Evolutionary conservation across 2,113 vertebrate genomes (phyloP), one percentile per base, ranked within the genome.

Genomic region (Serilophus lunatus): DNA sequence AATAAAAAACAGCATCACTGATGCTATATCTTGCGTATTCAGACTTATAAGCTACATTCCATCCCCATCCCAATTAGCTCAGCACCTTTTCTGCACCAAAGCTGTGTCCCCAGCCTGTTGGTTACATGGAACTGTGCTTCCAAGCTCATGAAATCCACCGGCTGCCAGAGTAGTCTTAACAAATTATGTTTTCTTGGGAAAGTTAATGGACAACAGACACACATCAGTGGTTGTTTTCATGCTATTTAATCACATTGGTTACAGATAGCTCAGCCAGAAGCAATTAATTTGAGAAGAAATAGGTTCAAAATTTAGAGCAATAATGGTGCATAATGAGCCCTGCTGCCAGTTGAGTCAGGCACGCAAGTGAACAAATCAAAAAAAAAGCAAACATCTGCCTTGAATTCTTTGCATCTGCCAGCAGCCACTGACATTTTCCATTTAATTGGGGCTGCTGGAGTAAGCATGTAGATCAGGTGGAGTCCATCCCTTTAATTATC

Each of bases 191-290:
- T 82, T 35, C 29, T 75, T 74, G 42, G 9, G 31, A 63, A 24
- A 74, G 16, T 47, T 74, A 82, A 72, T 18, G 61, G 84, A 56
- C 42, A 7, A 23, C 36, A 82, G 60, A 63, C 74, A 63, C 53
- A 10, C 9, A 1, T 57, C 5, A 0, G 40, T 69, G 78, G 68
- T 76, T 80, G 63, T 64, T 95, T 92, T 91, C 91, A 82, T 77
- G 84, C 89, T 94, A 10, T 76, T 92, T 79, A 77, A 38, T 91
- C 66, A 61, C 24, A 35, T 53, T 88, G 81, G 81, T 91, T 94
- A 78, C 75, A 94, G 82, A 88, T 82, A 97, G 87, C 45, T 80
- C 89, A 92, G 86, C 74, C 87, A 90, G 78, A 92, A 94, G 56
- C 63, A 90, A 75, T 74, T 92, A 70, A 94, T 95, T 94, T 81